Conservation (phyloP, 2,113 vertebrate genomes). For the Xerus inauris region DNA sequence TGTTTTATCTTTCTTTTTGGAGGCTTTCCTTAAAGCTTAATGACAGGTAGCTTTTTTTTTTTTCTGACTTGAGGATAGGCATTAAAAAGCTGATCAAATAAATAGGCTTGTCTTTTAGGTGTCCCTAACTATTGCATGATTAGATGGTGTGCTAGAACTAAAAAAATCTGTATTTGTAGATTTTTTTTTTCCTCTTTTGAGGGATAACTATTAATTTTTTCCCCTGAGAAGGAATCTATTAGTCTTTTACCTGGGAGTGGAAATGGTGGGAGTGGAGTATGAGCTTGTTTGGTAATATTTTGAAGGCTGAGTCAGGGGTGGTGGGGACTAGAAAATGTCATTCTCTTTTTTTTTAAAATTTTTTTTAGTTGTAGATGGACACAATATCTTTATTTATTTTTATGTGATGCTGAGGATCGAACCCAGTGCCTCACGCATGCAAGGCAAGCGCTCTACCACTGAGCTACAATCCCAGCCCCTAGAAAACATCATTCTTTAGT, state of each 20-base stretch:
- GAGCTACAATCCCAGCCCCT: too few species aligned
- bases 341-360: too few species aligned
- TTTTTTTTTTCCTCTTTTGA: background rate
- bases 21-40: background rate
- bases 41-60: background rate
- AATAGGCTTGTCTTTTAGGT: background rate
- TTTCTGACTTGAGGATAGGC: background rate
- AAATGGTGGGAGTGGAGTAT: background rate
- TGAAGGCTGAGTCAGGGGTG: background rate
- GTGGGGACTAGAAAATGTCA: background rate
- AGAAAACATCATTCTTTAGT: background rate
- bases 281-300: background rate
- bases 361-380: too few species aligned
- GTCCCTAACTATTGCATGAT: background rate
- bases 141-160: background rate
- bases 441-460: too few species aligned
- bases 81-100: slow-evolving; percentile 12
- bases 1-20: background rate
- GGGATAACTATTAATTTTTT: background rate
- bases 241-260: background rate
- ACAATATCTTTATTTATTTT: too few species aligned
- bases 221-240: background rate
- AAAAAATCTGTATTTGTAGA: background rate
- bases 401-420: too few species aligned
- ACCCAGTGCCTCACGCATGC: too few species aligned